phyloP scores from a whole-genome alignment of 2,113 vertebrate genomes.

The Vireo altiloquus region DNA sequence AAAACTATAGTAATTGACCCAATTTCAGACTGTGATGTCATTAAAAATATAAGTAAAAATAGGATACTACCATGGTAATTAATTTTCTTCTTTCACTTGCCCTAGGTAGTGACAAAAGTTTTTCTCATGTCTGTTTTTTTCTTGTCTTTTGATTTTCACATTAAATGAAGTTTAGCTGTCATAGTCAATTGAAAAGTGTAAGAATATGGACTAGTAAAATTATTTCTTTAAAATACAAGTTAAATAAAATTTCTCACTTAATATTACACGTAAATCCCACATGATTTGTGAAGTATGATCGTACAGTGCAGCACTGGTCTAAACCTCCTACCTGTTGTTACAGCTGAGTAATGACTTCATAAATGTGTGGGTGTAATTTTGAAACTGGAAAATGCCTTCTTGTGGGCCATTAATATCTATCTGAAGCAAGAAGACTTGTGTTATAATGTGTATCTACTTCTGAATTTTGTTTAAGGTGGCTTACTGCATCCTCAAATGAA shows the following conservation, averaged over 20 bases:
- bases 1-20: background rate
- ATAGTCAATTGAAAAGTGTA: background rate
- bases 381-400: constrained; percentile 1
- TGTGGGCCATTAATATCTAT: background rate
- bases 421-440: background rate
- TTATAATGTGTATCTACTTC: background rate
- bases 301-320: background rate
- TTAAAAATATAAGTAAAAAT: background rate
- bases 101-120: background rate
- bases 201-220: background rate
- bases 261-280: background rate
- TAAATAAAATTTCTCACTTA: background rate
- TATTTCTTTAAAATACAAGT: background rate
- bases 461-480: background rate
- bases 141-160: background rate
- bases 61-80: background rate
- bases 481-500: background rate
- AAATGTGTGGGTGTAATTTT: constrained; percentile 8
- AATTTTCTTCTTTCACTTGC: background rate
- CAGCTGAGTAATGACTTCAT: constrained; percentile 38
- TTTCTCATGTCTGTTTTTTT: background rate
- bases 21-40: background rate
- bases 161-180: background rate
- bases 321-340: constrained; percentile 34
- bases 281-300: background rate